These are phyloP conservation scores for Dromococcyx pavoninus DNA, from an alignment of 2,797 vertebrate genomes.

Conservation along the genomic window DNA sequence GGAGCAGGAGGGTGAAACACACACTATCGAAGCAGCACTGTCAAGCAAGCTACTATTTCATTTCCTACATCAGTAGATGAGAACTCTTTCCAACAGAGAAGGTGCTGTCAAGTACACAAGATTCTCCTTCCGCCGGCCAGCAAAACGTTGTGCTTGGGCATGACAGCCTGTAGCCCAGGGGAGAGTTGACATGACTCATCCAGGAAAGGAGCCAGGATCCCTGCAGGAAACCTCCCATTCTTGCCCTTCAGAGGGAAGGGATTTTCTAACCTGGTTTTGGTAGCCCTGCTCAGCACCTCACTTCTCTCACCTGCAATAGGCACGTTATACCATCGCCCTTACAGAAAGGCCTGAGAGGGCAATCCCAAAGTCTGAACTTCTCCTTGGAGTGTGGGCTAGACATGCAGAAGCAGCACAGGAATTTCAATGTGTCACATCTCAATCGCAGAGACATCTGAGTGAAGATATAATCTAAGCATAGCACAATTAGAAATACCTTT, in stretches of 20 bases:
- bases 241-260: not conserved
- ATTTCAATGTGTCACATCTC: not conserved
- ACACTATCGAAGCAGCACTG: not conserved
- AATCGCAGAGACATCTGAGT: not conserved
- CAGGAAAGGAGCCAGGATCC: not conserved
- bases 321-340: rapidly evolving
- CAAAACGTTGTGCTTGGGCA: not conserved
- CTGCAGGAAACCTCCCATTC: not conserved
- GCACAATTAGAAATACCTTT: not conserved
- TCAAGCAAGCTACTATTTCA: not conserved
- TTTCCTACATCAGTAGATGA: not conserved
- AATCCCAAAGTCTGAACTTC: not conserved
- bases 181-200: not conserved
- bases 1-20: not conserved
- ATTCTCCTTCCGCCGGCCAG: not conserved
- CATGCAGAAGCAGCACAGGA: not conserved
- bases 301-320: not conserved
- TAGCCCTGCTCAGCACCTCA: not conserved
- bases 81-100: slow-evolving; percentile 73
- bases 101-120: slow-evolving; percentile 47
- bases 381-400: rapidly evolving
- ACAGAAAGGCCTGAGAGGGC: not conserved
- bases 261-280: not conserved
- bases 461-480: not conserved
- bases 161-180: not conserved